Conservation (phyloP, 2,888 invertebrate species). For the Parasteatoda lunata region DNA sequence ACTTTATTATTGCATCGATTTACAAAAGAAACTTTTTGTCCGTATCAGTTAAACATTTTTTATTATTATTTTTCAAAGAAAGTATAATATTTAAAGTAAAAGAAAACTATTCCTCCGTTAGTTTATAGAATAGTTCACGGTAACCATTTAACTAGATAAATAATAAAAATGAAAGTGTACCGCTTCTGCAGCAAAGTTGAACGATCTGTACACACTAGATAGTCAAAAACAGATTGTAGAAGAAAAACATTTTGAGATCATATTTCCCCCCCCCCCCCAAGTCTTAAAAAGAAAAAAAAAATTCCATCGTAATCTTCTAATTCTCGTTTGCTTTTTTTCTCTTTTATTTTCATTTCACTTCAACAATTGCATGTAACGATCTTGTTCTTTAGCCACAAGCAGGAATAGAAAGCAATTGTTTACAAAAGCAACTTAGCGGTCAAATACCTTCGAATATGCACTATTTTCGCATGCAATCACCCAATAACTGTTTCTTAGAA, state of each 20-base stretch:
- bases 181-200: slow-evolving; percentile 15
- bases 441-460: slow-evolving; percentile 51
- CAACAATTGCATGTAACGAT: slow-evolving; percentile 5
- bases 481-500: slow-evolving; percentile 62
- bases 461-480: slow-evolving; percentile 62
- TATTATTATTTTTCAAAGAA: neutral
- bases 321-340: neutral
- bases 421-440: slow-evolving; percentile 53
- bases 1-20: neutral
- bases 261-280: neutral
- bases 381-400: slow-evolving; percentile 5
- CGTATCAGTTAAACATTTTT: too few species aligned
- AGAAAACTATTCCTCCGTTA: slow-evolving; percentile 38
- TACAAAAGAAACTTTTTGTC: too few species aligned
- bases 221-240: neutral
- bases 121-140: slow-evolving; percentile 55
- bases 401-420: slow-evolving; percentile 43
- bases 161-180: neutral
- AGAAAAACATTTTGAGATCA: neutral
- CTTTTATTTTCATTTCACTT: neutral
- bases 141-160: slow-evolving; percentile 34
- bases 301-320: slow-evolving; percentile 8
- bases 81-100: slow-evolving; percentile 5
- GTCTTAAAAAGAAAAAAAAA: neutral
- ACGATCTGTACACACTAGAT: slow-evolving; percentile 6